Conservation (phyloP, 2,888 invertebrate species). For the Trimorus sp. region DNA sequence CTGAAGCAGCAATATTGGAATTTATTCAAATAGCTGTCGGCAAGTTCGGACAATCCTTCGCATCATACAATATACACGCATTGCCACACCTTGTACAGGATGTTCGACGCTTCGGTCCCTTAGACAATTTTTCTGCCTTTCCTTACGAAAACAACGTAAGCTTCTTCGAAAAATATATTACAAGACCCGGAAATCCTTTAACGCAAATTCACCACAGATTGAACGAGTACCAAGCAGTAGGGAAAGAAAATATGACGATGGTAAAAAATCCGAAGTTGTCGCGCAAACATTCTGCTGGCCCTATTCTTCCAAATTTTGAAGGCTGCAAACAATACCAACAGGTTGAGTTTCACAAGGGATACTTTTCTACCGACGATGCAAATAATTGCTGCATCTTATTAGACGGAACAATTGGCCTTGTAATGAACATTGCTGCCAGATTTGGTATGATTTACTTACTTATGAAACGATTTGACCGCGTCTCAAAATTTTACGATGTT, state of each 20-base stretch:
- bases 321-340: conserved; percentile 2
- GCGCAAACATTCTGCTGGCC: conserved; percentile 2
- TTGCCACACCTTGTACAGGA: conserved; percentile 14
- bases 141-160: conserved; percentile 14
- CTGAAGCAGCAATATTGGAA: conserved; percentile 2
- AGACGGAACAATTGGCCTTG: conserved; percentile 8
- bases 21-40: neutral
- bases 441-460: neutral
- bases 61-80: conserved; percentile 7
- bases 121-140: conserved; percentile 12
- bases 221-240: neutral
- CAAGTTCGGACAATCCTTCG: neutral
- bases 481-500: conserved; percentile 5
- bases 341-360: neutral
- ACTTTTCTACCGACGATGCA: neutral
- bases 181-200: no score
- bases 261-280: neutral
- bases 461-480: neutral
- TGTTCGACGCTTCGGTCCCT: conserved; percentile 8
- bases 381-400: conserved; percentile 23
- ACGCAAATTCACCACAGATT: no score
- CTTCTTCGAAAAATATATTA: conserved; percentile 6
- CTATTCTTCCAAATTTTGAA: neutral
- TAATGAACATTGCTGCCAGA: conserved; percentile 1
- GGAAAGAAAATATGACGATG: neutral